These are phyloP conservation scores for Setipinna tenuifilis DNA, from an alignment of 2,797 vertebrate species.

Conservation along the genomic window DNA sequence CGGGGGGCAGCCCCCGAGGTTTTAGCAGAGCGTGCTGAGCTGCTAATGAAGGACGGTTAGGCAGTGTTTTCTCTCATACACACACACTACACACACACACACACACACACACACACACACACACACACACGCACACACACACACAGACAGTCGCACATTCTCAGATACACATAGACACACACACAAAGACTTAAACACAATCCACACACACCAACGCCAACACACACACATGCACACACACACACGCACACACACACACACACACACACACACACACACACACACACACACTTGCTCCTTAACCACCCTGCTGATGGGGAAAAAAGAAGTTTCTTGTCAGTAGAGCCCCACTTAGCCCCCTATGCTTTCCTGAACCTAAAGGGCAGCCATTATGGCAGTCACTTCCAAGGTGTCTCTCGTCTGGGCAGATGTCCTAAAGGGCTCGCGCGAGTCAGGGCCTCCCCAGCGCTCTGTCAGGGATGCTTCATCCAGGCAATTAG, in stretches of 20 bases:
- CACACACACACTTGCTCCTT: neutral
- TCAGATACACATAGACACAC: too few relatives aligned
- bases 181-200: too few relatives aligned
- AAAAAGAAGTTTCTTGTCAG: neutral
- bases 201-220: neutral
- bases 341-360: neutral
- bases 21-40: constrained; percentile 68
- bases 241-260: neutral
- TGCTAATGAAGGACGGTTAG: constrained; percentile 69
- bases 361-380: neutral
- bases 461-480: neutral
- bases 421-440: neutral
- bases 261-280: neutral
- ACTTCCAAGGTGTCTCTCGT: neutral
- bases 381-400: neutral
- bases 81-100: neutral
- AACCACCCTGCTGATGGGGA: neutral
- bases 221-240: neutral
- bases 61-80: neutral
- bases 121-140: too few relatives aligned
- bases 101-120: neutral
- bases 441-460: neutral
- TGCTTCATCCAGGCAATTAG: neutral
- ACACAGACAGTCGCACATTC: too few relatives aligned
- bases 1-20: constrained; percentile 41